phyloP scores from a whole-genome alignment of 2,797 vertebrate genomes.

The Sebastes vulpes region DNA sequence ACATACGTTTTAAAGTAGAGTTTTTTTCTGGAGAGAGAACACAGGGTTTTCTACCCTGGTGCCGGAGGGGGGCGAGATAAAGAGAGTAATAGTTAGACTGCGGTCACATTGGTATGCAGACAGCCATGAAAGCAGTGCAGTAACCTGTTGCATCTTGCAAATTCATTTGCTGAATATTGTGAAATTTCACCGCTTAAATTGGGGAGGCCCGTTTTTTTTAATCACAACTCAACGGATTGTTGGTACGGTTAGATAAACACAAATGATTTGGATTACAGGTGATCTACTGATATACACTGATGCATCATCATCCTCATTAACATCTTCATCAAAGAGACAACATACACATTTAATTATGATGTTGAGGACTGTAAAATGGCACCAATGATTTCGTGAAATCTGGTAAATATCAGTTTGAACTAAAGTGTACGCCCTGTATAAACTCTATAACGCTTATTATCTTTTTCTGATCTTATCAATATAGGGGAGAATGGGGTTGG shows the following conservation, averaged over 20 bases:
- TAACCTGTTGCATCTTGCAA: slow-evolving; percentile 89
- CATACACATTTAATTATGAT: background rate
- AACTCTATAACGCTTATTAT: background rate
- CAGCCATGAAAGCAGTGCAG: slow-evolving; percentile 82
- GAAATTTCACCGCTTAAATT: slow-evolving; percentile 79
- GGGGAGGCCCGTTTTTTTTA: slow-evolving; percentile 49
- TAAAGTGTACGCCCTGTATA: background rate
- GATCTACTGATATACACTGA: slow-evolving; percentile 3
- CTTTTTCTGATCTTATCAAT: background rate
- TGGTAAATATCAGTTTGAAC: slow-evolving; percentile 3
- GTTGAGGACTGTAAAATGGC: background rate
- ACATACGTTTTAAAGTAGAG: slow-evolving; percentile 60
- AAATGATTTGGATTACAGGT: slow-evolving; percentile 16
- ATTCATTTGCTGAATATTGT: slow-evolving; percentile 85
- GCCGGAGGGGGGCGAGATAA: slow-evolving; percentile 87
- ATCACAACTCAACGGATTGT: slow-evolving; percentile 20
- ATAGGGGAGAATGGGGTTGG: background rate
- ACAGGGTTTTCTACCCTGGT: slow-evolving; percentile 80
- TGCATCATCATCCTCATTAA: background rate
- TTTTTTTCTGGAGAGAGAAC: slow-evolving; percentile 81
- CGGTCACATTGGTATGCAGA: slow-evolving; percentile 89
- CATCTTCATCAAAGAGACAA: background rate
- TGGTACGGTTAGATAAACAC: slow-evolving; percentile 26
- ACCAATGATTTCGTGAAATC: background rate
- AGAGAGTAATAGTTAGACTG: slow-evolving; percentile 87